Conservation (phyloP, 1,140 invertebrate species). For the Acromyrmex heyeri region DNA sequence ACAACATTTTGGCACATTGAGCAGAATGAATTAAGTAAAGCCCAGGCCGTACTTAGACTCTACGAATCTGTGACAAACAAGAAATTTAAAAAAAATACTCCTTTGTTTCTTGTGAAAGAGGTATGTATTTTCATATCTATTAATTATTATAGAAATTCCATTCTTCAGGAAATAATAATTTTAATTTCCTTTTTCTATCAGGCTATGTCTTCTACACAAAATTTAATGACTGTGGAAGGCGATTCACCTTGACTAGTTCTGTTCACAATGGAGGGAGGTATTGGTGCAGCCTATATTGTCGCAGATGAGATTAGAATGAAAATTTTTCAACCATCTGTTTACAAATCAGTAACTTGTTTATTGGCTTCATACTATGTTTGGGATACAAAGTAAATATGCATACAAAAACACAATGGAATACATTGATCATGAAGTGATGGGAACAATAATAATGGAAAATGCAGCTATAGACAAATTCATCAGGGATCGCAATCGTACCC, state of each 20-base stretch:
- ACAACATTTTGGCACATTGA: not conserved
- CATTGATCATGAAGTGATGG: not conserved
- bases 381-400: not conserved
- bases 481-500: not conserved
- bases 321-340: not conserved
- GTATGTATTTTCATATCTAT: constrained; percentile 9
- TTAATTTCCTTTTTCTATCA: not conserved
- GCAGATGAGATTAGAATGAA: not conserved
- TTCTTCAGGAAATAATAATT: not conserved
- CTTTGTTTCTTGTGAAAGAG: constrained; percentile 5
- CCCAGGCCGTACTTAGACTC: not conserved
- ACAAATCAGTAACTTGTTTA: constrained; percentile 4
- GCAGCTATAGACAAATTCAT: not conserved
- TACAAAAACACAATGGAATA: constrained; percentile 4
- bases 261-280: not conserved
- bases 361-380: constrained; percentile 7
- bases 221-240: not conserved
- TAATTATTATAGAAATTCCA: constrained; percentile 1
- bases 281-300: constrained; percentile 2
- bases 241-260: constrained; percentile 4
- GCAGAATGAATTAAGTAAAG: not conserved
- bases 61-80: not conserved
- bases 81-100: not conserved
- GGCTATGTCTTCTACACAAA: constrained; percentile 5
- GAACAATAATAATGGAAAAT: constrained; percentile 1